These are phyloP conservation scores for Mesoclemmys tuberculata DNA, from an alignment of 2,113 vertebrate species.

Conservation along the genomic window DNA sequence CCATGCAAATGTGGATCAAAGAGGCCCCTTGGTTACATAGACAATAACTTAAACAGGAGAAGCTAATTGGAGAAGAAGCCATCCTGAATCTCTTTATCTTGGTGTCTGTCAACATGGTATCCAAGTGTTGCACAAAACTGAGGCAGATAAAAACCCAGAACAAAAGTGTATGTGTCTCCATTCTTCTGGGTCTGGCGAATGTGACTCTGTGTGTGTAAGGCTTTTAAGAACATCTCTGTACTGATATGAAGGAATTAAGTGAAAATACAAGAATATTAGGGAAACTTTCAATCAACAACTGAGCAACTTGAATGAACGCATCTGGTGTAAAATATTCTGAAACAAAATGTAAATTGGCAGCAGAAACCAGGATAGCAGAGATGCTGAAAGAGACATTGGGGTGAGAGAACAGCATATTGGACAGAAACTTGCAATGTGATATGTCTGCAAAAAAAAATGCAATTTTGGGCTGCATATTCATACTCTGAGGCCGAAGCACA, in stretches of 20 bases:
- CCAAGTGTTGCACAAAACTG: background rate
- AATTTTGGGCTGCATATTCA: background rate
- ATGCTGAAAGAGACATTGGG: background rate
- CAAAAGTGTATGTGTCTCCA: background rate
- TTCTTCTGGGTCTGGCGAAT: background rate
- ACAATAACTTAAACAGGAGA: background rate
- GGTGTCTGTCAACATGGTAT: background rate
- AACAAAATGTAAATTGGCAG: background rate
- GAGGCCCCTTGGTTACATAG: background rate
- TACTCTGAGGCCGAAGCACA: background rate
- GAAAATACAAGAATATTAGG: background rate
- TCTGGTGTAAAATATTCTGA: accelerated
- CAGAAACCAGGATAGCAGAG: background rate
- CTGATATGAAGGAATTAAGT: background rate
- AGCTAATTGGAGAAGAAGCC: background rate
- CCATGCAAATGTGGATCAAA: background rate
- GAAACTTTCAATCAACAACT: background rate
- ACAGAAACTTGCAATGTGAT: background rate
- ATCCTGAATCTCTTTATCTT: accelerated
- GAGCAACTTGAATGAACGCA: background rate
- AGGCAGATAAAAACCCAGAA: background rate
- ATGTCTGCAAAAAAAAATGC: background rate
- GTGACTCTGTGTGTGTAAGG: background rate
- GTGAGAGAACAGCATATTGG: background rate
- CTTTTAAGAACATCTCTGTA: background rate